phyloP scores from a whole-genome alignment of 1,140 invertebrate genomes.

The Saxidomus purpurata region DNA sequence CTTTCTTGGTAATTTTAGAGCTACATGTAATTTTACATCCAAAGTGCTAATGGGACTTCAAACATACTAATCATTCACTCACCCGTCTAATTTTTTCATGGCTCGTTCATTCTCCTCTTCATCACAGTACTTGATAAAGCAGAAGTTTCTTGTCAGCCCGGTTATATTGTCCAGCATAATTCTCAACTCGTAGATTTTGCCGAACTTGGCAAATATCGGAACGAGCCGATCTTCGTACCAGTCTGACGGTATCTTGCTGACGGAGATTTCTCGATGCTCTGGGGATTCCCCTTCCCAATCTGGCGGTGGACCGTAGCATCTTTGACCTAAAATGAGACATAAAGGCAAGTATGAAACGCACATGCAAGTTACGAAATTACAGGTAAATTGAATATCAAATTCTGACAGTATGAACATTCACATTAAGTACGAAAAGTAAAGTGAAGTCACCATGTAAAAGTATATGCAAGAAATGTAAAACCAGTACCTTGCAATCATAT shows the following conservation, averaged over 20 bases:
- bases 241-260: constrained; percentile 92
- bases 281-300: constrained; percentile 85
- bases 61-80: no score
- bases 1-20: no score
- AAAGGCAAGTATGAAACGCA: no score
- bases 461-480: no score
- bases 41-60: no score
- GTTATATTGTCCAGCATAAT: constrained; percentile 95
- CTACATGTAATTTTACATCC: no score
- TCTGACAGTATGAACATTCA: no score
- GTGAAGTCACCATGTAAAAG: no score
- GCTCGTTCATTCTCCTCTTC: constrained; percentile 89
- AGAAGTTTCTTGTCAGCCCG: constrained; percentile 92
- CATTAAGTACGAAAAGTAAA: no score
- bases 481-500: no score
- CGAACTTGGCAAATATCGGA: constrained; percentile 90
- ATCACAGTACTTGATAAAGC: constrained; percentile 92
- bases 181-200: constrained; percentile 91
- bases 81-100: constrained; percentile 87
- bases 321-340: constrained; percentile 88
- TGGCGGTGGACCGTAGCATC: constrained; percentile 87
- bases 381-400: no score
- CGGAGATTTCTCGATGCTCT: constrained; percentile 91
- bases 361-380: no score
- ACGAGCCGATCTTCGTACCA: constrained; percentile 93